Evolutionary conservation across 2,888 invertebrate genomes (phyloP).

Genomic region (Tetropium fuscum): DNA sequence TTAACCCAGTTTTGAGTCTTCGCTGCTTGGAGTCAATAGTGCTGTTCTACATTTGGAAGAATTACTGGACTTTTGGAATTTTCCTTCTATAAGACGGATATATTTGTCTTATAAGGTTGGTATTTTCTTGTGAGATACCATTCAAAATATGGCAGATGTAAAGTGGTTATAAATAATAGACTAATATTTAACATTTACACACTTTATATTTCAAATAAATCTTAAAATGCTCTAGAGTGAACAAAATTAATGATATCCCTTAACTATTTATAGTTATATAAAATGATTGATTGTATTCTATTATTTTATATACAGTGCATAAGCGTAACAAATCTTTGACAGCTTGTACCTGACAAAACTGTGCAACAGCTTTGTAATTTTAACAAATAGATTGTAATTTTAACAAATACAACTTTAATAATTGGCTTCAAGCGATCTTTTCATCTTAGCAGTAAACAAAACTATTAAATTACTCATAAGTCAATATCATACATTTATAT

Average conservation of each 20-base stretch:
- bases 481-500: slow-evolving; percentile 13
- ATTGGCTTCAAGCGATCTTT: slow-evolving; percentile 15
- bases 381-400: slow-evolving; percentile 11
- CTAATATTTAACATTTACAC: slow-evolving; percentile 27
- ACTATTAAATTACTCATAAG: slow-evolving; percentile 19
- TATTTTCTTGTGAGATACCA: too few relatives aligned
- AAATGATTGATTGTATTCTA: slow-evolving; percentile 34
- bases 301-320: slow-evolving; percentile 43
- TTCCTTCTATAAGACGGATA: too few relatives aligned
- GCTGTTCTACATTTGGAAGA: too few relatives aligned
- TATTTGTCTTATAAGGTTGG: too few relatives aligned
- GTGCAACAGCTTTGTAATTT: slow-evolving; percentile 16
- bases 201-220: slow-evolving; percentile 31
- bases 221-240: slow-evolving; percentile 6
- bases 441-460: slow-evolving; percentile 9
- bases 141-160: not conserved
- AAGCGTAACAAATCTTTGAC: slow-evolving; percentile 30
- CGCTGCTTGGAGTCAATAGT: too few relatives aligned
- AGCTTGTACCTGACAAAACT: slow-evolving; percentile 14
- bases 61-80: too few relatives aligned
- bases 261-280: slow-evolving; percentile 25
- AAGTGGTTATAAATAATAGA: not conserved
- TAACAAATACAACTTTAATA: not conserved
- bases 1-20: too few relatives aligned
- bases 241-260: slow-evolving; percentile 22